These are phyloP conservation scores for Geococcyx californianus DNA, from an alignment of 2,113 vertebrate genomes.

Conservation along the genomic window DNA sequence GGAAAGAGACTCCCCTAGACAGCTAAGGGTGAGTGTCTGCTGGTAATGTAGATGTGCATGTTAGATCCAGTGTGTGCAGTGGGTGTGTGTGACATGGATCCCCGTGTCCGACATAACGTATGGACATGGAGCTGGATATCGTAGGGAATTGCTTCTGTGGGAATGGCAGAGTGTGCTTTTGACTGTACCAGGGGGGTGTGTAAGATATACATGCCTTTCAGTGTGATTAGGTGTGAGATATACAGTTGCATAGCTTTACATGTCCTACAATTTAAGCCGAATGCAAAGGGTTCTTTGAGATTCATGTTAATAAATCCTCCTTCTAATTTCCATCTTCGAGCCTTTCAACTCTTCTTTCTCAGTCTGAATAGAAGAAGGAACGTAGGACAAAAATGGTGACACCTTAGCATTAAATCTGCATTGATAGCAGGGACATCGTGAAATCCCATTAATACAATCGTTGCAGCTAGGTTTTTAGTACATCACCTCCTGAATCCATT, in stretches of 20 bases:
- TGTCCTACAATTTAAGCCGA: background rate
- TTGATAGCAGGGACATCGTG: background rate
- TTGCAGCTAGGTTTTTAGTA: background rate
- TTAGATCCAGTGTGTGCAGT: background rate
- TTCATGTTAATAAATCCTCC: background rate
- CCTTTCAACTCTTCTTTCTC: background rate
- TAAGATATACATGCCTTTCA: background rate
- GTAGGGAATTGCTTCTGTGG: background rate
- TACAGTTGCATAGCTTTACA: background rate
- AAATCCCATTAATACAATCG: background rate
- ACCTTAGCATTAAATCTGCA: background rate
- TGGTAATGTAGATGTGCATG: background rate
- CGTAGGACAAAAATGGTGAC: slow-evolving; percentile 38
- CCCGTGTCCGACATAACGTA: background rate
- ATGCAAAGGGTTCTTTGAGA: background rate
- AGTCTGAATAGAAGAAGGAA: background rate
- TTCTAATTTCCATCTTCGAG: background rate
- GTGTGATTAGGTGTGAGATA: background rate
- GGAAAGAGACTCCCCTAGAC: background rate
- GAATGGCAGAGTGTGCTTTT: background rate
- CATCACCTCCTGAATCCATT: background rate
- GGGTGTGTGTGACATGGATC: background rate
- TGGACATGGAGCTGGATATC: background rate
- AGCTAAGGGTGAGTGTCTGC: background rate
- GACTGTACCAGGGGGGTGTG: background rate